Conservation (phyloP, 2,113 vertebrate genomes). For the Corythaeola cristata region DNA sequence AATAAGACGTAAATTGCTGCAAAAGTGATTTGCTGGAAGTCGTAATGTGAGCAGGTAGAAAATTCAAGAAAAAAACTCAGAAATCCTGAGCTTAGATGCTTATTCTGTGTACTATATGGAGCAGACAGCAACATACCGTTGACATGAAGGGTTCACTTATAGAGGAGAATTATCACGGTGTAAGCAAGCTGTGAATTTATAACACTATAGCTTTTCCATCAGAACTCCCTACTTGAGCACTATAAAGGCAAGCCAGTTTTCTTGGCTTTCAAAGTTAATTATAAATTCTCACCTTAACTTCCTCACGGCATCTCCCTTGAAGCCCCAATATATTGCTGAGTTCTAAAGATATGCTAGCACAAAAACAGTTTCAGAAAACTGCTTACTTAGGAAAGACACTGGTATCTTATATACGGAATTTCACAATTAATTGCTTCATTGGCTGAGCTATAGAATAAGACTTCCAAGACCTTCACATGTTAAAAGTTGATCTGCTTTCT, state of each 20-base stretch:
- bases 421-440: neutral
- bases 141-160: neutral
- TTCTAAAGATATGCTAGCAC: neutral
- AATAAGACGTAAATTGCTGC: neutral
- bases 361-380: neutral
- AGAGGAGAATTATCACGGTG: neutral
- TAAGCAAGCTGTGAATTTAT: neutral
- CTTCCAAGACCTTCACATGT: neutral
- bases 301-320: neutral
- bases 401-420: neutral
- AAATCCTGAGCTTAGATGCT: neutral
- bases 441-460: neutral
- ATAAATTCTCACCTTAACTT: slow-evolving; percentile 4
- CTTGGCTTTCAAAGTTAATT: neutral
- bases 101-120: neutral
- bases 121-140: neutral
- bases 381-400: neutral
- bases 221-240: neutral
- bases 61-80: neutral
- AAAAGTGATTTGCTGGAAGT: neutral
- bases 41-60: neutral
- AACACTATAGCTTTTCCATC: neutral
- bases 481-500: neutral
- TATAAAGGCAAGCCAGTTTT: neutral
- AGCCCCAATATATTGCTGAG: neutral